Percentiles rank a stretch among this genome's conserved stretches.
These are phyloP conservation scores for Paragorgia papillata DNA, from an alignment of 92 coral and sea anemone species.

Conservation along the genomic window DNA sequence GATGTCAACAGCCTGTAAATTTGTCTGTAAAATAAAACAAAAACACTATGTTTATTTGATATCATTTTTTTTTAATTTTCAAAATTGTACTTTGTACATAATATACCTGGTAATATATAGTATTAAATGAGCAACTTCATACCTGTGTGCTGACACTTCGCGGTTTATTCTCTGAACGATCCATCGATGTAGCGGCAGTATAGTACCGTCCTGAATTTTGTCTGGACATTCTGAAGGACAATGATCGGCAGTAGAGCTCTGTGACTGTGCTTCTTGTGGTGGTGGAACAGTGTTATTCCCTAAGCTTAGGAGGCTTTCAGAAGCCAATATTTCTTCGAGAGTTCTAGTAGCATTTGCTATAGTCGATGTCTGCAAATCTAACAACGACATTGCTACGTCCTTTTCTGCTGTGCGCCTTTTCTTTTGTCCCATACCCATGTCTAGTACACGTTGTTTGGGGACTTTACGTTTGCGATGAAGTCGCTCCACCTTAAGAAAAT, in stretches of 20 bases:
- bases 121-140: not conserved
- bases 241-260: not conserved
- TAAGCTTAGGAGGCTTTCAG: constrained; percentile 6
- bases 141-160: constrained; percentile 17
- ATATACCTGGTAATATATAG: not conserved
- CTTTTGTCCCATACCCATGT: not conserved
- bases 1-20: not conserved
- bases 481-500: constrained; percentile 13
- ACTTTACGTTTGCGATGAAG: constrained; percentile 27
- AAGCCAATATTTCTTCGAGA: constrained; percentile 5
- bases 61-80: no score
- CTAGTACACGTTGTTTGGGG: constrained; percentile 1
- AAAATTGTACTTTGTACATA: no score
- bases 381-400: constrained; percentile 12
- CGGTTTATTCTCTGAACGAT: not conserved
- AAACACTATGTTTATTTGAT: no score
- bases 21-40: constrained; percentile 12
- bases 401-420: not conserved
- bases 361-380: not conserved
- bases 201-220: not conserved
- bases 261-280: not conserved
- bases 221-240: not conserved
- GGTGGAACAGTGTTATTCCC: not conserved
- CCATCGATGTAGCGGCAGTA: not conserved
- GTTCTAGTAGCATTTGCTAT: not conserved